These are phyloP conservation scores for Xanthorhoe designata DNA, from an alignment of 2,888 invertebrate species.

Conservation along the genomic window DNA sequence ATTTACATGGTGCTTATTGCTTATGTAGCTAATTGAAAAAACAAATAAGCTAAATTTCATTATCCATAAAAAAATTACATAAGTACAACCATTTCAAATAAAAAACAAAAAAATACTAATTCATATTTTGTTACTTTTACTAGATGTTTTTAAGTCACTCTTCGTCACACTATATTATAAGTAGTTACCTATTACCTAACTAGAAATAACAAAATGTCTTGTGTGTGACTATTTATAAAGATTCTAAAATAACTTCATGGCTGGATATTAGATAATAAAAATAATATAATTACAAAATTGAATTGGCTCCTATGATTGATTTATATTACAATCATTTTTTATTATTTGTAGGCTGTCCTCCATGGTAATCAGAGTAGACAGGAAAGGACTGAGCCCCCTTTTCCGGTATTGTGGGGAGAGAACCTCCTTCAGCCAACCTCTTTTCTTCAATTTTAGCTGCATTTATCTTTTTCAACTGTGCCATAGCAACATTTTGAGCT, in stretches of 20 bases:
- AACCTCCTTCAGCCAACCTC: slow-evolving; percentile 79
- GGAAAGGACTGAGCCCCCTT: slow-evolving; percentile 81
- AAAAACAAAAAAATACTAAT: neutral
- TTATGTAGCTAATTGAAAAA: neutral
- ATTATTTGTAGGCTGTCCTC: slow-evolving; percentile 52
- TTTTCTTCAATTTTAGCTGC: slow-evolving; percentile 88
- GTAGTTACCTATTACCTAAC: too few species aligned
- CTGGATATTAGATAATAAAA: too few species aligned
- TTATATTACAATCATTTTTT: slow-evolving; percentile 4
- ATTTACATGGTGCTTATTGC: neutral
- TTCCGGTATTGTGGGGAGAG: slow-evolving; percentile 59
- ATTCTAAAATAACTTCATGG: neutral
- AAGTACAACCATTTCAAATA: neutral
- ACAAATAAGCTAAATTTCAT: neutral
- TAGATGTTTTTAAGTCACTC: neutral
- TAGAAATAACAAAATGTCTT: neutral
- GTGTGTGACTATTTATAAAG: neutral
- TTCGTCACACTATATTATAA: neutral
- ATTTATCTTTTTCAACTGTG: slow-evolving; percentile 90
- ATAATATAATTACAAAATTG: neutral
- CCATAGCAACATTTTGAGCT: slow-evolving; percentile 88
- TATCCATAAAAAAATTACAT: neutral
- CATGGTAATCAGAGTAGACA: slow-evolving; percentile 87
- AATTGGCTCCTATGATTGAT: neutral
- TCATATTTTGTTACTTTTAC: neutral